Percentiles rank a stretch among this genome's conserved stretches.
Evolutionary conservation across 2,797 vertebrate species (phyloP).

Genomic region (Manis crassicaudata): DNA sequence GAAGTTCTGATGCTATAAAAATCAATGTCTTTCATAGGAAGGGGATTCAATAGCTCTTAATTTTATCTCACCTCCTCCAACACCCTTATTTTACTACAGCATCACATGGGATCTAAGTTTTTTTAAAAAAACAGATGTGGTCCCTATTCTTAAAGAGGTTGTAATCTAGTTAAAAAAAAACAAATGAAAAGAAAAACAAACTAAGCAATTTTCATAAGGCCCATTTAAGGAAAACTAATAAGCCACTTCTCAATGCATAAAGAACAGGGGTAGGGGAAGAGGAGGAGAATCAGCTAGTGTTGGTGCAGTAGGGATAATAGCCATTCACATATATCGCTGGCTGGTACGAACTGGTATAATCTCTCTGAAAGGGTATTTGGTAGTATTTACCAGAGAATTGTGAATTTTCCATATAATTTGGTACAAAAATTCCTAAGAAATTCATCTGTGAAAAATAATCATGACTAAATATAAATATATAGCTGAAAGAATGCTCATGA

Average conservation of each 20-base stretch:
- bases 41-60: not conserved
- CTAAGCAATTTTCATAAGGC: not conserved
- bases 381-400: not conserved
- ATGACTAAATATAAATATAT: not conserved
- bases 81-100: not conserved
- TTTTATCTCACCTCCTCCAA: not conserved
- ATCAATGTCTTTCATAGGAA: not conserved
- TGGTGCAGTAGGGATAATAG: not conserved
- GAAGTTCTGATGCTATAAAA: not conserved
- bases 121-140: not conserved
- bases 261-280: not conserved
- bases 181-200: not conserved
- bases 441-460: not conserved
- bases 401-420: not conserved
- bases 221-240: not conserved
- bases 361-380: not conserved
- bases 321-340: not conserved
- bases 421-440: not conserved
- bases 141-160: not conserved
- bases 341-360: not conserved
- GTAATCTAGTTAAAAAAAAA: not conserved
- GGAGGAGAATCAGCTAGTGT: too few relatives aligned
- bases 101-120: not conserved
- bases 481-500: not conserved
- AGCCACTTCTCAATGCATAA: not conserved